Percentiles rank a stretch among this genome's conserved stretches.
Conservation (phyloP, 2,888 invertebrate genomes). For the Geophilus truncorum region DNA sequence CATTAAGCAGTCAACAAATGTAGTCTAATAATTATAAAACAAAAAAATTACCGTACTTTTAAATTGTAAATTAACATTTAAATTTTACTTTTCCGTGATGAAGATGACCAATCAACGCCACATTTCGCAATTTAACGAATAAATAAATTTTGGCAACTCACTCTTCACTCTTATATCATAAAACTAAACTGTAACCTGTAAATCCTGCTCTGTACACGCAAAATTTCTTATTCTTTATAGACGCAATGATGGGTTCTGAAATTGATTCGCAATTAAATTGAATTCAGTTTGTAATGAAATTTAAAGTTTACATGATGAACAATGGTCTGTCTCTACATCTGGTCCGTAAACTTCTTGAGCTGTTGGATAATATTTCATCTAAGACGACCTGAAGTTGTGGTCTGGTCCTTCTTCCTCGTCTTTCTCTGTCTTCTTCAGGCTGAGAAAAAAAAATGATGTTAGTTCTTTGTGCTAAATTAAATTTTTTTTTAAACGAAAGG, state of each 20-base stretch:
- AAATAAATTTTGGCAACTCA: conserved; percentile 50
- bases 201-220: conserved; percentile 84
- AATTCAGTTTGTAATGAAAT: neutral
- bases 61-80: neutral
- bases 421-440: conserved; percentile 60
- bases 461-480: neutral
- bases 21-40: conserved; percentile 60
- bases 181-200: conserved; percentile 89
- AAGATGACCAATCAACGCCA: conserved; percentile 91
- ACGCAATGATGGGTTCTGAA: conserved; percentile 76
- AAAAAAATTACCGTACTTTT: too few species aligned
- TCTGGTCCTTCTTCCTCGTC: conserved; percentile 66
- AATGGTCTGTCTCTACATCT: conserved; percentile 96
- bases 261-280: neutral
- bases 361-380: conserved; percentile 89
- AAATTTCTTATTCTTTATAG: conserved; percentile 91
- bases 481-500: too few species aligned
- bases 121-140: conserved; percentile 60
- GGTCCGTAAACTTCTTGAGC: conserved; percentile 91
- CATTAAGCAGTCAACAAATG: conserved; percentile 93
- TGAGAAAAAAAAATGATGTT: too few species aligned
- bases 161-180: conserved; percentile 97
- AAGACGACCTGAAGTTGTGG: conserved; percentile 79
- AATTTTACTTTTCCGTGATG: conserved; percentile 80
- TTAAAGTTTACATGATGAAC: conserved; percentile 67